Evolutionary conservation across 2,797 vertebrate genomes (phyloP), one percentile per base, ranked within the genome.

Genomic region (Amblyraja radiata): DNA sequence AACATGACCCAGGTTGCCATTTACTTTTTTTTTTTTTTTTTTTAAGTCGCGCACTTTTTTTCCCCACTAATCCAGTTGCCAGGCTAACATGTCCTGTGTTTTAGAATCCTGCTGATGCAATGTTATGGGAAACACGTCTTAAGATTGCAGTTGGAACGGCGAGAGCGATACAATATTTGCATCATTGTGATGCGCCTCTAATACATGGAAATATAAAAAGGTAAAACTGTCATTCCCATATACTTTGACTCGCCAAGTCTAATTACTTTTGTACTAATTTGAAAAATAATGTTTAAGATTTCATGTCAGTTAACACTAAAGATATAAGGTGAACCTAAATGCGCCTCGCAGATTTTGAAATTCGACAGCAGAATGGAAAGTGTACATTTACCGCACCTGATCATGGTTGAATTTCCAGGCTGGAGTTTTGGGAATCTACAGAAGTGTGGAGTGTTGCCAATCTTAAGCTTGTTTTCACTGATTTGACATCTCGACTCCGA

Each of bases 131-230:
- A n/a, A 95, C n/a, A 93, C 94, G 96, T 0, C 16, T 95, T 25
- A 94, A 77, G 80, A 95, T 97, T 93, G 94, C 96, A 80, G 4
- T 84, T 0, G 96, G 96, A 74, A 93, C 97, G 36, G 28, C 97
- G 14, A 93, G 93, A 63, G 96, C 96, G 0, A 93, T 96, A 4
- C 80, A 94, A 7, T 95, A 97, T 88, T 94, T 97, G 58, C 97
- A 97, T 36, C 73, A 54, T 21, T 25, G 95, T 13, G 94, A 93
- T 79, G 96, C 94, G 74, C 95, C 97, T 93, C 94, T 74, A 76
- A 92, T 96, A 93, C 97, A 97, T 21, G 94, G 97, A 14, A 97
- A 97, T 39, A 92, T 97, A 93, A 97, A 96, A 94, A 97, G 97
- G 97, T 97, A 79, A 94, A 94, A 54, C 68, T 18, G 28, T n/a